Evolutionary conservation across 2,113 vertebrate species (phyloP).

Genomic region (Cochlearius cochlearius): DNA sequence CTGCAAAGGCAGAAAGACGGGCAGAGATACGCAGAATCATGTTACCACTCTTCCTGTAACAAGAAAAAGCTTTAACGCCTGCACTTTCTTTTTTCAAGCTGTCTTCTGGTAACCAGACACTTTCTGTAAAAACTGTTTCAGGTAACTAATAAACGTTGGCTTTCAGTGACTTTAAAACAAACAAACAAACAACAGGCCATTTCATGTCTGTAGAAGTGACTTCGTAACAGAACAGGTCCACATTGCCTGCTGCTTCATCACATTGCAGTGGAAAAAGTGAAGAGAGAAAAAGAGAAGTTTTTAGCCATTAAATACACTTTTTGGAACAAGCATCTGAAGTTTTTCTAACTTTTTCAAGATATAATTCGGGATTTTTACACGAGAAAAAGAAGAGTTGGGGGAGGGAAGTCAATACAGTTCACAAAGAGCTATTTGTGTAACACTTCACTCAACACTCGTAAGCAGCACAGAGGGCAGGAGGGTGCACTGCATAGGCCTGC

Average conservation of each 20-base stretch:
- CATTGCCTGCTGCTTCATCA: not conserved
- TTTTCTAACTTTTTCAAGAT: not conserved
- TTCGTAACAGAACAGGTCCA: not conserved
- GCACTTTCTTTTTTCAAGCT: not conserved
- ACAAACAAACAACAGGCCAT: not conserved
- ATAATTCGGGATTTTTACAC: not conserved
- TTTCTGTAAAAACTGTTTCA: not conserved
- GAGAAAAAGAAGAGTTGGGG: not conserved
- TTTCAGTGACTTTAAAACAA: not conserved
- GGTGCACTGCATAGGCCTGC: not conserved
- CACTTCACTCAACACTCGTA: not conserved
- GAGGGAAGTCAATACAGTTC: not conserved
- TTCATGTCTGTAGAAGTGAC: not conserved
- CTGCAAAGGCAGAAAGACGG: conserved; percentile 69
- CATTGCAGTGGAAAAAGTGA: not conserved
- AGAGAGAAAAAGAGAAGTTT: not conserved
- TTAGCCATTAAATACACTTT: not conserved
- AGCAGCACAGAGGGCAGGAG: not conserved
- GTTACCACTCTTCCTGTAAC: not conserved
- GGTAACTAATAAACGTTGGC: not conserved
- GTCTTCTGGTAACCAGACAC: not conserved
- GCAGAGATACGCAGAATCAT: not conserved
- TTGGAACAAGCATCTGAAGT: not conserved
- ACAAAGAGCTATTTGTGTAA: not conserved
- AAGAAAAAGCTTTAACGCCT: not conserved